phyloP scores from a whole-genome alignment of 2,888 invertebrate genomes.

The Lypha dubia region DNA sequence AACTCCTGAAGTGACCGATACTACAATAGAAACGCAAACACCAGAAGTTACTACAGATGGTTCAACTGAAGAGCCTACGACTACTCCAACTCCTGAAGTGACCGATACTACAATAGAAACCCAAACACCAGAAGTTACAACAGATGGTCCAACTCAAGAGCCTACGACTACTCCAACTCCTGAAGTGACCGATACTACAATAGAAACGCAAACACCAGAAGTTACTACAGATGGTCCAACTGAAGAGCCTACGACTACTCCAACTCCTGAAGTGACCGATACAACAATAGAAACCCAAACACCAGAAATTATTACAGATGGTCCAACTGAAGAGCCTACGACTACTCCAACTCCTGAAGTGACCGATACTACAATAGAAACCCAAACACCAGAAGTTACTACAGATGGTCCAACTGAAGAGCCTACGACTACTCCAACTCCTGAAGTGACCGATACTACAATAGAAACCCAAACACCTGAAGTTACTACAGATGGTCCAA shows the following conservation, averaged over 20 bases:
- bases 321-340: neutral
- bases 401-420: no score
- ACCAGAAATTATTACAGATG: neutral
- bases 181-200: neutral
- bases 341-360: no score
- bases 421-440: no score
- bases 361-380: no score
- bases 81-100: no score
- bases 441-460: no score
- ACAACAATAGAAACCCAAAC: neutral
- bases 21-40: neutral
- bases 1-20: neutral
- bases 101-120: neutral
- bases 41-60: neutral
- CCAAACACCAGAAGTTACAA: neutral
- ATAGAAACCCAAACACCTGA: no score
- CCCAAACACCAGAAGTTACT: no score
- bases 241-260: neutral
- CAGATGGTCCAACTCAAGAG: neutral
- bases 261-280: neutral
- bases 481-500: neutral
- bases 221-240: neutral
- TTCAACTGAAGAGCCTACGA: no score
- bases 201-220: neutral
- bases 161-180: neutral